These are phyloP conservation scores for Nebria salina DNA, from an alignment of 2,888 invertebrate species.

Conservation along the genomic window DNA sequence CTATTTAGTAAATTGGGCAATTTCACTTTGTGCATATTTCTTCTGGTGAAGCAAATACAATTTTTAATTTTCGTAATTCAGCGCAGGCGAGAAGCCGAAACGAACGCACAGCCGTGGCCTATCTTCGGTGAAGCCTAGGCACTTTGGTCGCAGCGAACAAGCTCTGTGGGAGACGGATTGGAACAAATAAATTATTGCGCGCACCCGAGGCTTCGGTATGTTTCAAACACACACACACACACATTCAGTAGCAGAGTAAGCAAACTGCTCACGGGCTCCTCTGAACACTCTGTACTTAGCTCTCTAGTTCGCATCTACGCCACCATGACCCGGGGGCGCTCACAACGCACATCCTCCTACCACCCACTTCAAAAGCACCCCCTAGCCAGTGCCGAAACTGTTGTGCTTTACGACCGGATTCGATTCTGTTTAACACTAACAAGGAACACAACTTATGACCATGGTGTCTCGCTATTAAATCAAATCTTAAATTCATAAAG, in stretches of 20 bases:
- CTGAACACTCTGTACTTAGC: too few relatives aligned
- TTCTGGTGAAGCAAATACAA: neutral
- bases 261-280: neutral
- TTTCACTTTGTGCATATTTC: neutral
- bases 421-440: neutral
- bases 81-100: neutral
- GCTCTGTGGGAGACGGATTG: slow-evolving; percentile 19
- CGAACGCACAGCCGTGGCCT: neutral
- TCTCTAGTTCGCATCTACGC: neutral
- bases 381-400: neutral
- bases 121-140: neutral
- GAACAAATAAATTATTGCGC: slow-evolving; percentile 16
- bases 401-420: neutral
- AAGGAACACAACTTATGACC: neutral
- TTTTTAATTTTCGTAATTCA: neutral
- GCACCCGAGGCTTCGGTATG: neutral
- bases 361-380: neutral
- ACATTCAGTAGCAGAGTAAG: neutral
- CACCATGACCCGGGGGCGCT: neutral
- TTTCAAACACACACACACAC: neutral
- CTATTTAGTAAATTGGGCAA: neutral
- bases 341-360: neutral
- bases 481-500: neutral
- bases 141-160: neutral
- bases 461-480: neutral